phyloP scores from a whole-genome alignment of 2,888 invertebrate genomes.

The Lymantria dispar region DNA sequence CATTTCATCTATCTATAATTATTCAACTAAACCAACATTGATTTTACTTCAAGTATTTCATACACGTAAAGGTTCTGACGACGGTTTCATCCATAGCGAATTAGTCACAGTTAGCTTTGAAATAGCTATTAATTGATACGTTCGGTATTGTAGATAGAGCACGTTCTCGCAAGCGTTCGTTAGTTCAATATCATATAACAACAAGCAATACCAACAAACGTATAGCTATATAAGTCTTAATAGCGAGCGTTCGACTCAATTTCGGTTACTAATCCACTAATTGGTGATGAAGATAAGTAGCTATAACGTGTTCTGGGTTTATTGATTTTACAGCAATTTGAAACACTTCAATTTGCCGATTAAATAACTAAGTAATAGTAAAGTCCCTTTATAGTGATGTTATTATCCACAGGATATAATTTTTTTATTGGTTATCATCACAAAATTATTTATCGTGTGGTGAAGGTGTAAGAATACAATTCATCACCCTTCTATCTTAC shows the following conservation, averaged over 20 bases:
- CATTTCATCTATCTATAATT: too few species aligned
- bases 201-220: neutral
- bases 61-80: too few species aligned
- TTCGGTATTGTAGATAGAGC: constrained; percentile 46
- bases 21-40: too few species aligned
- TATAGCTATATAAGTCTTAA: constrained; percentile 6
- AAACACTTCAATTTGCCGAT: neutral
- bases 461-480: too few species aligned
- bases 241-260: constrained; percentile 15
- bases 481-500: too few species aligned
- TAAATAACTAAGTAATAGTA: neutral
- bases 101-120: constrained; percentile 27
- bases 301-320: constrained; percentile 17
- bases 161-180: constrained; percentile 43
- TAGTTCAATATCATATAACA: constrained; percentile 29
- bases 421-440: too few species aligned
- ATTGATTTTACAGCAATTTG: constrained; percentile 18
- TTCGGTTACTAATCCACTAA: constrained; percentile 29
- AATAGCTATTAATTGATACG: constrained; percentile 31
- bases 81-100: constrained; percentile 17
- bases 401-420: too few species aligned
- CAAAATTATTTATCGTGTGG: too few species aligned
- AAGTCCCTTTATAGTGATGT: too few species aligned
- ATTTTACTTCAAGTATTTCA: too few species aligned
- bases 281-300: constrained; percentile 29